Evolutionary conservation across 2,113 vertebrate species (phyloP).

Genomic region (Etia nguti): DNA sequence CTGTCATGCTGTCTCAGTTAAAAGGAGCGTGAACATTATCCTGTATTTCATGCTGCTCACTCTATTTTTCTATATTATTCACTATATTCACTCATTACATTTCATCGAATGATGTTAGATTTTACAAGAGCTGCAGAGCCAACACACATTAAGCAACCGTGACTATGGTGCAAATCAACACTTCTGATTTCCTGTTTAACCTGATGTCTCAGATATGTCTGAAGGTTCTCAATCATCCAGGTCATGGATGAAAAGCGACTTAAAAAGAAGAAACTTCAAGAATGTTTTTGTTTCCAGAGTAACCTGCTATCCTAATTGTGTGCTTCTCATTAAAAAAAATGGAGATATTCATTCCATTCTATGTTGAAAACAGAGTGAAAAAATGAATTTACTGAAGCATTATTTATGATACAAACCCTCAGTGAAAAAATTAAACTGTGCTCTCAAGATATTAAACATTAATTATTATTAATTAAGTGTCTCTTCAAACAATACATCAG

Average conservation of each 20-base stretch:
- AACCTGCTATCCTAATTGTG: background rate
- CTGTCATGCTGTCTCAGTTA: background rate
- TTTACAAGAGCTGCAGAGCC: background rate
- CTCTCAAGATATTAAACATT: background rate
- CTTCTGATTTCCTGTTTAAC: background rate
- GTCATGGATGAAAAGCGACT: background rate
- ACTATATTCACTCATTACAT: fast-evolving
- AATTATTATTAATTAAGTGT: background rate
- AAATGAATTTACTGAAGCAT: background rate
- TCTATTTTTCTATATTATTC: background rate
- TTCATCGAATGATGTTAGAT: background rate
- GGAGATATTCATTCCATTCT: fast-evolving
- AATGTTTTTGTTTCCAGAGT: fast-evolving
- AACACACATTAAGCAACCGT: background rate
- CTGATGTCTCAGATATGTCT: background rate
- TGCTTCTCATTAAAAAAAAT: background rate
- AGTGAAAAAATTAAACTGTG: background rate
- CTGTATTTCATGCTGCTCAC: background rate
- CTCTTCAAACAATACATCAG: fast-evolving
- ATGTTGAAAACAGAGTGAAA: background rate
- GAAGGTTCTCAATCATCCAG: background rate
- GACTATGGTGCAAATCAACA: background rate
- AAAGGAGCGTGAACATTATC: background rate
- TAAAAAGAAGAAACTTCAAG: background rate
- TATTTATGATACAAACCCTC: background rate